Evolutionary conservation across 2,797 vertebrate species (phyloP), one percentile per base, ranked within the genome.

Genomic region (Pelobates cultripes): DNA sequence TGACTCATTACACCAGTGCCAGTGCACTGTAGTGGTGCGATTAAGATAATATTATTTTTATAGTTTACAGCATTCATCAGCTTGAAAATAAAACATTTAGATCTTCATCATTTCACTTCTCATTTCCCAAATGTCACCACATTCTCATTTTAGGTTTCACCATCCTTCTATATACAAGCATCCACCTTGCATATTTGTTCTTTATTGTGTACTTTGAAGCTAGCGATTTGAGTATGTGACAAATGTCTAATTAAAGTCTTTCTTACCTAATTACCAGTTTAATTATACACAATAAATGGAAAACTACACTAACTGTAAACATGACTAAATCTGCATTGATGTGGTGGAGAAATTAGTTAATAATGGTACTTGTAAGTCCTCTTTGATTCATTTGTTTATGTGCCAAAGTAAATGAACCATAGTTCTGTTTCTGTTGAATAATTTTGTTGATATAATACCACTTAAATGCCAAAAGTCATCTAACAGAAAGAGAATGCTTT

Each of bases 171-270:
- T 57, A 12, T 57, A 51, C 47, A 51, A 2, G 8, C 4, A 12
- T 57, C 13, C 40, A 45, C 13, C 63, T 74, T 66, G 72, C 5
- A 17, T 45, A 73, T 70, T 67, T 70, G 13, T 66, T n/a, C 40
- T 43, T 28, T 15, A 55, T 15, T 57, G 55, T 57, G 55, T 6
- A 70, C 64, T 74, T 78, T 61, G 70, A 78, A 69, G 75, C 81
- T 41, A 15, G 64, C 47, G 64, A 43, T 79, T 83, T 78, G 42
- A 64, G 73, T n/a, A 78, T 28, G 42, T 77, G 70, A 79, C 71
- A 78, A 64, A 83, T 70, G 60, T 78, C 55, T 78, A 83, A 83
- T 83, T 83, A 78, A 83, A 83, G 81, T 70, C 64, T 78, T 83
- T 70, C 64, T 78, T 78, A 64, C 71, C 71, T 83, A 83, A 83